These are phyloP conservation scores for Malthinus flaveolus DNA, from an alignment of 2,888 invertebrate species.

Conservation along the genomic window DNA sequence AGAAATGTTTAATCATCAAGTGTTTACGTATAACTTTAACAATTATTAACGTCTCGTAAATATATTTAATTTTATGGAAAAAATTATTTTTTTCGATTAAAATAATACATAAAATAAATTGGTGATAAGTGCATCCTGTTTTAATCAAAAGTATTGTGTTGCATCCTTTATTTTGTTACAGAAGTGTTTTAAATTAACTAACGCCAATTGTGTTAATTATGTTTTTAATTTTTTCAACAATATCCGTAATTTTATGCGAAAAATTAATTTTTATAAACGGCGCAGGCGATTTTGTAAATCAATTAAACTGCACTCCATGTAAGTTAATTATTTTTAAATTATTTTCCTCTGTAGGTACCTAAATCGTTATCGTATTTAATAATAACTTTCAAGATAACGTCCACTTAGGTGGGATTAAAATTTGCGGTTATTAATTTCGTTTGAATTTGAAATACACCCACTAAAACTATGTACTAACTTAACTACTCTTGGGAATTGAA, in stretches of 20 bases:
- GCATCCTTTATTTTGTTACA: conserved; percentile 27
- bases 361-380: neutral
- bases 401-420: too few species aligned
- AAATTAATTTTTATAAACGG: neutral
- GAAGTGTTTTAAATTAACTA: neutral
- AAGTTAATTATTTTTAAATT: neutral
- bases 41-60: neutral
- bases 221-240: conserved; percentile 3
- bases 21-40: neutral
- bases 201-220: conserved; percentile 15
- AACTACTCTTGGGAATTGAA: too few species aligned
- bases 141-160: conserved; percentile 30
- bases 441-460: too few species aligned
- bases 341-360: neutral
- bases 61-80: neutral
- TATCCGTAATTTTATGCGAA: conserved; percentile 7
- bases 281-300: neutral
- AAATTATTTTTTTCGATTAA: neutral
- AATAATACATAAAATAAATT: neutral
- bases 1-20: conserved; percentile 17
- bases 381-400: too few species aligned
- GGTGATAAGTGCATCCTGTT: conserved; percentile 34
- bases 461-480: too few species aligned
- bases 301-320: neutral
- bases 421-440: too few species aligned